Evolutionary conservation across 2,888 invertebrate species (phyloP).

Genomic region (Aporophyla lueneburgensis): DNA sequence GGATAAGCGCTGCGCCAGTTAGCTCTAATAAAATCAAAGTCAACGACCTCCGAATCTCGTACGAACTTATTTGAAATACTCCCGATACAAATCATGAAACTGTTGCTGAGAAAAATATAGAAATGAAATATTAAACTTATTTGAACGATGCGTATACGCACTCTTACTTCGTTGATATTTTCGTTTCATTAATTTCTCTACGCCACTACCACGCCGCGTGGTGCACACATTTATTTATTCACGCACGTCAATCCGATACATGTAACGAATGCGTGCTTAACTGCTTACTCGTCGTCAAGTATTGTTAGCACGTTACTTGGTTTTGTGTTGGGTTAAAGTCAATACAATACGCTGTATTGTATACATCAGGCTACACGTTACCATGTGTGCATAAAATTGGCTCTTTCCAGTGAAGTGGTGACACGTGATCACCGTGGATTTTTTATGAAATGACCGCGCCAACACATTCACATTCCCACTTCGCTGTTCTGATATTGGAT

Average conservation of each 20-base stretch:
- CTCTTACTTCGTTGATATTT: slow-evolving; percentile 40
- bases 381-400: not conserved
- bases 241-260: slow-evolving; percentile 43
- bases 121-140: slow-evolving; percentile 40
- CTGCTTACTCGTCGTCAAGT: slow-evolving; percentile 33
- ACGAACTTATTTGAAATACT: slow-evolving; percentile 22
- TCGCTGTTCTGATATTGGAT: slow-evolving; percentile 21
- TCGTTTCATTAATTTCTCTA: slow-evolving; percentile 41
- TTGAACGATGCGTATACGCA: slow-evolving; percentile 27
- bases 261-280: slow-evolving; percentile 38
- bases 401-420: slow-evolving; percentile 17
- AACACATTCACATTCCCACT: slow-evolving; percentile 10
- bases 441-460: slow-evolving; percentile 42
- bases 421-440: slow-evolving; percentile 15
- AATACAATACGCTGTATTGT: not conserved
- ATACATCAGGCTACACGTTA: not conserved
- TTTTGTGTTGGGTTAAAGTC: not conserved
- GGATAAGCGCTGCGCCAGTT: slow-evolving; percentile 7
- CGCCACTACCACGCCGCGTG: slow-evolving; percentile 3
- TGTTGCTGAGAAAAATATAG: slow-evolving; percentile 33
- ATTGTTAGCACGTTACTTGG: slow-evolving; percentile 26
- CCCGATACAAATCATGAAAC: slow-evolving; percentile 17
- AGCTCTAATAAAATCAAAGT: slow-evolving; percentile 30
- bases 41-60: slow-evolving; percentile 4
- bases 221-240: slow-evolving; percentile 34